phyloP scores from a whole-genome alignment of 2,888 invertebrate species.

The Melieria omissa region DNA sequence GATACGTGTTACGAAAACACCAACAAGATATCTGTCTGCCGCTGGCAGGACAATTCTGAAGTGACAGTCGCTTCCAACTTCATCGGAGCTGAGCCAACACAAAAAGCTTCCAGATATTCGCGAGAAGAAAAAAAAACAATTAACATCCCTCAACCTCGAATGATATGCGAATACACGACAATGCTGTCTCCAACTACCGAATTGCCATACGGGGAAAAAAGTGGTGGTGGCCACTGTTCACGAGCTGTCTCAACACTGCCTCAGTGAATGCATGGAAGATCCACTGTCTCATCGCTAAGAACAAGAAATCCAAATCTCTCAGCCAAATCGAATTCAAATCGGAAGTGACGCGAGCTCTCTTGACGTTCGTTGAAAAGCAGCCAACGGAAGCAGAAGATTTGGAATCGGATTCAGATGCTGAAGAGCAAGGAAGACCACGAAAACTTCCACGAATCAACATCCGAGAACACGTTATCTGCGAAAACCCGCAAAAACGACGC shows the following conservation, averaged over 20 bases:
- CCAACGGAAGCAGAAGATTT: no score
- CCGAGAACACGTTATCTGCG: no score
- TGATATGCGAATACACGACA: slow-evolving; percentile 16
- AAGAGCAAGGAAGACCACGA: no score
- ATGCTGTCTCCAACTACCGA: slow-evolving; percentile 11
- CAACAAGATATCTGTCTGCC: no score
- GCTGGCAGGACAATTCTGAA: slow-evolving; percentile 10
- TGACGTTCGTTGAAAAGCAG: no score
- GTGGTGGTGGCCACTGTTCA: slow-evolving; percentile 3
- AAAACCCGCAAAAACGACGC: no score
- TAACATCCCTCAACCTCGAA: background rate
- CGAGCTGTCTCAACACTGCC: background rate
- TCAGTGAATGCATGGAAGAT: slow-evolving; percentile 7
- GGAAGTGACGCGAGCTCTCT: no score
- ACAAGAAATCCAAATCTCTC: no score
- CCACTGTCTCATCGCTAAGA: background rate
- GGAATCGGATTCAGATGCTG: no score
- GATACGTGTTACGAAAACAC: background rate
- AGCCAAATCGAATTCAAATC: no score
- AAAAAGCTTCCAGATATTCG: slow-evolving; percentile 8
- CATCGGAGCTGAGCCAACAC: slow-evolving; percentile 19
- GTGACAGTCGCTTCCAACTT: slow-evolving; percentile 22
- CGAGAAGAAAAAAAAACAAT: slow-evolving; percentile 1
- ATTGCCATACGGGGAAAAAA: slow-evolving; percentile 5
- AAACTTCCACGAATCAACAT: no score